Percentiles rank a stretch among this genome's conserved stretches.
These are phyloP conservation scores for Neomorphus geoffroyi DNA, from an alignment of 2,797 vertebrate genomes.

Conservation along the genomic window DNA sequence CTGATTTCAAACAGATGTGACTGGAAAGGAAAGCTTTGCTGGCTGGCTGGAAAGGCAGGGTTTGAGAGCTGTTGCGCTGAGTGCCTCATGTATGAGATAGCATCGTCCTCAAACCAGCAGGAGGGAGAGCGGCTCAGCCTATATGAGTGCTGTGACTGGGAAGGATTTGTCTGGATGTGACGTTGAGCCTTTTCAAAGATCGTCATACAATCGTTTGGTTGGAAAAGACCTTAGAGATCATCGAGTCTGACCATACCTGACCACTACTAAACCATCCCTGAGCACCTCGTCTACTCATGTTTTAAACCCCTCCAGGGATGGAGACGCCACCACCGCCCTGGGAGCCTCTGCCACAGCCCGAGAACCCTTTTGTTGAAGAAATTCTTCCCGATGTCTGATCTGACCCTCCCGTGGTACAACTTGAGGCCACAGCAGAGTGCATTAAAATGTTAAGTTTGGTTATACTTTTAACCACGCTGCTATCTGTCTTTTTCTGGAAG, in stretches of 20 bases:
- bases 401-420: no score
- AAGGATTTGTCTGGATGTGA: not conserved
- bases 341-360: no score
- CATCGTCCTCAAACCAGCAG: not conserved
- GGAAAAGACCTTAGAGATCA: no score
- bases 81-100: not conserved
- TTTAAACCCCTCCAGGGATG: no score
- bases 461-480: not conserved
- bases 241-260: no score
- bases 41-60: not conserved
- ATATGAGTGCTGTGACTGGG: not conserved
- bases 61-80: not conserved
- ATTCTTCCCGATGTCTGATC: no score
- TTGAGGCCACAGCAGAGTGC: no score
- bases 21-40: not conserved
- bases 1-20: not conserved
- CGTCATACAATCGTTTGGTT: no score
- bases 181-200: not conserved
- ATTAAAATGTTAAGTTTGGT: not conserved
- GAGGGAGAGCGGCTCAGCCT: not conserved
- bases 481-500: not conserved
- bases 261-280: no score
- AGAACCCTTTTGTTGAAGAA: no score
- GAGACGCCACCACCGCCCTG: no score
- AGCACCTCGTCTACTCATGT: no score